Conservation (phyloP, 2,113 vertebrate genomes). For the Panthera leo region DNA sequence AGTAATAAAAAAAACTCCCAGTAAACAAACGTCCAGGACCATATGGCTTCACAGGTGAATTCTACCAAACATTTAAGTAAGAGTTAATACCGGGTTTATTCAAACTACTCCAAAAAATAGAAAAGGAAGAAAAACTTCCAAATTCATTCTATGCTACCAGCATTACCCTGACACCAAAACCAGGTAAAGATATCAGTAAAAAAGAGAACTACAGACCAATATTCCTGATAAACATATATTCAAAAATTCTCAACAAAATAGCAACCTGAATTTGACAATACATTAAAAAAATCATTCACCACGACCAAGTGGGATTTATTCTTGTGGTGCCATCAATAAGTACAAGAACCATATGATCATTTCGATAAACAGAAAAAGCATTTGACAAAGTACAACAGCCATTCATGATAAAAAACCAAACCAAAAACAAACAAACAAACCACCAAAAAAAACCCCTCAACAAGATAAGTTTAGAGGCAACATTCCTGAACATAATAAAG, state of each 20-base stretch:
- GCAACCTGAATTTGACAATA: not conserved
- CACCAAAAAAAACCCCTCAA: not conserved
- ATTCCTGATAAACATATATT: not conserved
- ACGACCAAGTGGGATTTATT: not conserved
- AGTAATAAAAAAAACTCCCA: not conserved
- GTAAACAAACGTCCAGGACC: not conserved
- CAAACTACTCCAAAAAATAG: not conserved
- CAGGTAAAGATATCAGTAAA: not conserved
- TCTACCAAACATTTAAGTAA: not conserved
- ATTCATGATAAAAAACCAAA: not conserved
- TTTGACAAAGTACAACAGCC: not conserved
- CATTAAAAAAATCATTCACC: not conserved
- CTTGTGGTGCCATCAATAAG: not conserved
- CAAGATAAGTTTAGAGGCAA: not conserved
- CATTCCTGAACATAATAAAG: not conserved
- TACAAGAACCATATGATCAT: not conserved
- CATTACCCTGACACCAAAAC: not conserved
- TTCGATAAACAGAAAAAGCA: not conserved
- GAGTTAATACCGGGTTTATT: not conserved
- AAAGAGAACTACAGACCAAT: not conserved
- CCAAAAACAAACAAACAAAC: too few species aligned
- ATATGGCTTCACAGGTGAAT: not conserved
- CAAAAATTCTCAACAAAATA: not conserved
- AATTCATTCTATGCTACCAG: not conserved
- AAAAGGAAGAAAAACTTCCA: not conserved